A percentile compares a stretch with the other conserved stretches of the same genome.
These are phyloP conservation scores for Scaptomyza caliginosa DNA, from an alignment of 2,888 invertebrate genomes.

Conservation along the genomic window DNA sequence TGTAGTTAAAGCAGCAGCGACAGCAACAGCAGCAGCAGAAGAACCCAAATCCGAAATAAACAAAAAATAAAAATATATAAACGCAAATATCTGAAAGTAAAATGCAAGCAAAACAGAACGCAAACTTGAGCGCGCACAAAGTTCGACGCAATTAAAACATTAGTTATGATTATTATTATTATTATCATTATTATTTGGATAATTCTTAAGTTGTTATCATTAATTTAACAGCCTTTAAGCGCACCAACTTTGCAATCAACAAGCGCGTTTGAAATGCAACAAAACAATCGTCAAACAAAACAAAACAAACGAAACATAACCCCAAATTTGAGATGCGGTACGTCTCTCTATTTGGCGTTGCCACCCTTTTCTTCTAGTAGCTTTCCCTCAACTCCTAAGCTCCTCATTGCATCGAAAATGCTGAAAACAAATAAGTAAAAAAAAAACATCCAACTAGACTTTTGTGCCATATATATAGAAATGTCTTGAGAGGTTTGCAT, in stretches of 20 bases:
- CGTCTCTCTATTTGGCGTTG: constrained; percentile 40
- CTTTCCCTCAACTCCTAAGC: constrained; percentile 33
- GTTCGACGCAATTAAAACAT: constrained; percentile 60
- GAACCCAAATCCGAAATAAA: constrained; percentile 40
- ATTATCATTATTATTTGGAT: constrained; percentile 66
- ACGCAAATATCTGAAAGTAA: constrained; percentile 11
- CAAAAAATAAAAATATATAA: constrained; percentile 17
- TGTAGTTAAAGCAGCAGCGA: constrained; percentile 72
- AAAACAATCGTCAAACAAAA: constrained; percentile 19
- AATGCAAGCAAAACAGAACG: constrained; percentile 20
- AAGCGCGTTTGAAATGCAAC: constrained; percentile 40
- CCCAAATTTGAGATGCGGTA: constrained; percentile 31
- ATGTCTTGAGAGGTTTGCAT: constrained; percentile 57
- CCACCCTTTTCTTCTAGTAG: constrained; percentile 42
- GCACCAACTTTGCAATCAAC: constrained; percentile 53
- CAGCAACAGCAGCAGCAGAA: constrained; percentile 30
- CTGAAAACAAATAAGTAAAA: too few relatives aligned
- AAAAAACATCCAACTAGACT: constrained; percentile 63
- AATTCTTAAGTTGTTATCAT: constrained; percentile 72
- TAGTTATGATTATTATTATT: constrained; percentile 58
- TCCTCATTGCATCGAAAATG: constrained; percentile 50
- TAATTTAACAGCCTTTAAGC: constrained; percentile 71
- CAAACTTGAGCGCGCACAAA: constrained; percentile 44
- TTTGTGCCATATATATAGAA: constrained; percentile 66
- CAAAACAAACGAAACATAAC: constrained; percentile 2